Percentiles rank a stretch among this genome's conserved stretches.
These are phyloP conservation scores for Whitmania pigra DNA, from an alignment of 1,140 invertebrate genomes.

Conservation along the genomic window DNA sequence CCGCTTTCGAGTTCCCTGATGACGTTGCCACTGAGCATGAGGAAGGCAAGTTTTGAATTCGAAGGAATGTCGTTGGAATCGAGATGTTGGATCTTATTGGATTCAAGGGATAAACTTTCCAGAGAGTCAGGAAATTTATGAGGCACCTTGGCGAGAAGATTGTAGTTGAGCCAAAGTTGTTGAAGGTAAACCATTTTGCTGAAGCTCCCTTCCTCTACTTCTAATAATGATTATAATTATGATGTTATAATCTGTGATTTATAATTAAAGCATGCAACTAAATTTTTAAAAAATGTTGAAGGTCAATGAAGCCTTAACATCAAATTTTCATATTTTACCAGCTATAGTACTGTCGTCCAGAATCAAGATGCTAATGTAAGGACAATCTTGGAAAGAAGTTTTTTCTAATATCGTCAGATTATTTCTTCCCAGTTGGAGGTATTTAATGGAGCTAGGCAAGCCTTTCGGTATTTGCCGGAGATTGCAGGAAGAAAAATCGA, in stretches of 20 bases:
- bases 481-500: slow-evolving; percentile 65
- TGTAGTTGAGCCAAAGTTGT: slow-evolving; percentile 63
- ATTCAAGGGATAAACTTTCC: slow-evolving; percentile 50
- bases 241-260: too few relatives aligned
- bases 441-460: slow-evolving; percentile 66
- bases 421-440: slow-evolving; percentile 62
- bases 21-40: slow-evolving; percentile 17
- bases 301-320: too few relatives aligned
- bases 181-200: slow-evolving; percentile 64
- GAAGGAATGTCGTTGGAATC: too few relatives aligned
- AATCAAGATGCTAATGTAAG: slow-evolving; percentile 62
- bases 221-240: slow-evolving; percentile 21
- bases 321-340: neutral
- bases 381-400: slow-evolving; percentile 73
- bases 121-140: slow-evolving; percentile 54
- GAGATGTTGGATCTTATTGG: slow-evolving; percentile 42
- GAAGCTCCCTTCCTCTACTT: slow-evolving; percentile 73
- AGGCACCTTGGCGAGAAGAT: slow-evolving; percentile 56
- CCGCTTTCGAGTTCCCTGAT: slow-evolving; percentile 44
- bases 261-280: too few relatives aligned
- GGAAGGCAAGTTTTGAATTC: too few relatives aligned
- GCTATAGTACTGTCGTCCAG: slow-evolving; percentile 62
- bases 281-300: too few relatives aligned
- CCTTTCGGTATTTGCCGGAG: slow-evolving; percentile 65
- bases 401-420: slow-evolving; percentile 57